A percentile compares a stretch with the other conserved stretches of the same genome.
phyloP scores from a whole-genome alignment of 2,888 invertebrate species.

The Tetropium fuscum region DNA sequence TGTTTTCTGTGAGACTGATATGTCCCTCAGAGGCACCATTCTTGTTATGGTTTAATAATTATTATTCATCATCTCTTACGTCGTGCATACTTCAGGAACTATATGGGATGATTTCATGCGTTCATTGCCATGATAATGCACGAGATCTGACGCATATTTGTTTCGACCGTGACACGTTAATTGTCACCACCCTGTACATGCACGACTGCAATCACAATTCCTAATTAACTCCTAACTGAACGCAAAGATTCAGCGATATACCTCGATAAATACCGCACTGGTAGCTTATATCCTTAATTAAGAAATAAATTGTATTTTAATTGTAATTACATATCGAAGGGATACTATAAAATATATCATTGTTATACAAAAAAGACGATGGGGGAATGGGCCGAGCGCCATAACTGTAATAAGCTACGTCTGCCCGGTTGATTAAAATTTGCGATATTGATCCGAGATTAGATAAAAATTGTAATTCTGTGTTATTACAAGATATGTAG shows the following conservation, averaged over 20 bases:
- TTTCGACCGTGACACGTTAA: too few relatives aligned
- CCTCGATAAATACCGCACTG: neutral
- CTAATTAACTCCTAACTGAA: too few relatives aligned
- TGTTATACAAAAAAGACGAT: slow-evolving; percentile 19
- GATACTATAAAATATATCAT: slow-evolving; percentile 28
- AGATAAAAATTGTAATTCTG: slow-evolving; percentile 36
- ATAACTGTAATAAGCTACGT: slow-evolving; percentile 40
- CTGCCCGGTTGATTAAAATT: slow-evolving; percentile 44
- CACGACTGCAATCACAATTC: too few relatives aligned
- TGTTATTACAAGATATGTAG: slow-evolving; percentile 37
- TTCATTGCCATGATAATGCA: too few relatives aligned
- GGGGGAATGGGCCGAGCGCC: slow-evolving; percentile 8
- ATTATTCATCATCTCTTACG: slow-evolving; percentile 26
- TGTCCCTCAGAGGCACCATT: slow-evolving; percentile 28
- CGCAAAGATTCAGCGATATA: too few relatives aligned
- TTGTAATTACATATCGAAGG: slow-evolving; percentile 28
- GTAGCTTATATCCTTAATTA: slow-evolving; percentile 26
- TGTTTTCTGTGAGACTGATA: slow-evolving; percentile 20
- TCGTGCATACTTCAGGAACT: slow-evolving; percentile 18
- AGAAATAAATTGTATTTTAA: slow-evolving; percentile 34
- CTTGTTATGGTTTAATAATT: slow-evolving; percentile 33
- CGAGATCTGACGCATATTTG: too few relatives aligned
- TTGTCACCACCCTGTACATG: too few relatives aligned
- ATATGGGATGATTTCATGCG: slow-evolving; percentile 28
- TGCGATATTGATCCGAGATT: slow-evolving; percentile 44